These are phyloP conservation scores for Ianthella basta DNA, from an alignment of 37 sponge, comb jelly and placozoan species.

Conservation along the genomic window DNA sequence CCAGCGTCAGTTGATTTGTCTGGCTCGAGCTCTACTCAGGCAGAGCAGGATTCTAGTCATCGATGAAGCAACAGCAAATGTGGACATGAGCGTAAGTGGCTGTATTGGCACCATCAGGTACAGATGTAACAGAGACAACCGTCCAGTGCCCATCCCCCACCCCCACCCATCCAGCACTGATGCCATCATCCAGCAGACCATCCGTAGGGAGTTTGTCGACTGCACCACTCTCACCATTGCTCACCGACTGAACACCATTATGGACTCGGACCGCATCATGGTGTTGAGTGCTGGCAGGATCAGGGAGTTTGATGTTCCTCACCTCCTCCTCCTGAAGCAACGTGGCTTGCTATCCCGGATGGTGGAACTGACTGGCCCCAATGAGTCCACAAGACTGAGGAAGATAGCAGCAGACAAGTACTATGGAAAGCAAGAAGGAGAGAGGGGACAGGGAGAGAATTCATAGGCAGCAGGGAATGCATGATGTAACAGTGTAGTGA, in stretches of 20 bases:
- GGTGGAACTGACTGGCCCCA: conserved; percentile 58
- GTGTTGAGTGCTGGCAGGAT: conserved; percentile 54
- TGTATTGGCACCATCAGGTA: background rate
- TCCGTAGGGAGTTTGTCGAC: conserved; percentile 68
- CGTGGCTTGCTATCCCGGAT: conserved; percentile 36
- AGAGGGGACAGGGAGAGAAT: no score
- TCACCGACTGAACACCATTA: conserved; percentile 90
- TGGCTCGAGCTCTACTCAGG: conserved; percentile 79
- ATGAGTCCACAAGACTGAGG: conserved; percentile 35
- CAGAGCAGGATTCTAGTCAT: conserved; percentile 77
- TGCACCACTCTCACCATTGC: conserved; percentile 89
- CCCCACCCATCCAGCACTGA: conserved; percentile 64
- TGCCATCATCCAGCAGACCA: conserved; percentile 73
- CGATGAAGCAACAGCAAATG: conserved; percentile 87
- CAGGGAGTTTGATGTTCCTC: conserved; percentile 50
- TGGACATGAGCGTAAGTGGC: conserved; percentile 47
- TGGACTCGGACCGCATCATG: conserved; percentile 82
- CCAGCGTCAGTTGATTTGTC: conserved; percentile 84
- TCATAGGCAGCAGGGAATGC: no score
- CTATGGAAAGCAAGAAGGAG: no score
- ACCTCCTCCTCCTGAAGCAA: conserved; percentile 40
- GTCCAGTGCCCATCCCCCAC: no score
- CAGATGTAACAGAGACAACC: no score
- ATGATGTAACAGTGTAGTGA: no score
- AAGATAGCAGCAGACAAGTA: conserved; percentile 48